Conservation (phyloP, 2,113 vertebrate species). For the Colius striatus region DNA sequence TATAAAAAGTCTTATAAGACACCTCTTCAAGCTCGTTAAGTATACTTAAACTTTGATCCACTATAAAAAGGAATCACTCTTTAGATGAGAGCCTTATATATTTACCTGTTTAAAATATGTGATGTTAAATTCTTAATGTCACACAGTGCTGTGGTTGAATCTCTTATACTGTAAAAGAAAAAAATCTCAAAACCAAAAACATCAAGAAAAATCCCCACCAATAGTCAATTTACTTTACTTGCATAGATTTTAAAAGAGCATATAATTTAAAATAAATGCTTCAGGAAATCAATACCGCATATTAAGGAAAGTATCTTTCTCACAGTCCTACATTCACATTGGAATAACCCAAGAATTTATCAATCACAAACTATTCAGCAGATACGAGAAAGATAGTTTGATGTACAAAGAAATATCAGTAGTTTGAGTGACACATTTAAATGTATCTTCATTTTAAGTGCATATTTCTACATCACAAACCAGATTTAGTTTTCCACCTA, state of each 20-base stretch:
- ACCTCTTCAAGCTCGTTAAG: not conserved
- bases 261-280: not conserved
- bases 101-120: not conserved
- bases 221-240: not conserved
- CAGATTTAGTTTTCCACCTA: not conserved
- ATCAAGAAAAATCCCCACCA: not conserved
- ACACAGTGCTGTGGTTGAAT: not conserved
- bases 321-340: slow-evolving; percentile 65
- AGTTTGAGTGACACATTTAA: slow-evolving; percentile 9
- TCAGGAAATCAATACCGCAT: not conserved
- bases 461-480: not conserved
- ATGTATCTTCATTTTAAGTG: not conserved
- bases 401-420: slow-evolving; percentile 41
- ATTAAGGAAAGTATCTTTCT: slow-evolving; percentile 40
- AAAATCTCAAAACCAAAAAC: too few species aligned
- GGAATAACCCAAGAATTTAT: slow-evolving; percentile 63
- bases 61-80: not conserved
- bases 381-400: slow-evolving; percentile 60
- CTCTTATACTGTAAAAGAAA: not conserved
- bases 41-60: not conserved
- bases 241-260: not conserved
- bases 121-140: not conserved
- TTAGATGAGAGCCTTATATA: not conserved
- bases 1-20: not conserved
- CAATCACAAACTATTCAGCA: slow-evolving; percentile 71